Evolutionary conservation across 2,113 vertebrate species (phyloP), one percentile per base, ranked within the genome.

Genomic region (Gallinago media): DNA sequence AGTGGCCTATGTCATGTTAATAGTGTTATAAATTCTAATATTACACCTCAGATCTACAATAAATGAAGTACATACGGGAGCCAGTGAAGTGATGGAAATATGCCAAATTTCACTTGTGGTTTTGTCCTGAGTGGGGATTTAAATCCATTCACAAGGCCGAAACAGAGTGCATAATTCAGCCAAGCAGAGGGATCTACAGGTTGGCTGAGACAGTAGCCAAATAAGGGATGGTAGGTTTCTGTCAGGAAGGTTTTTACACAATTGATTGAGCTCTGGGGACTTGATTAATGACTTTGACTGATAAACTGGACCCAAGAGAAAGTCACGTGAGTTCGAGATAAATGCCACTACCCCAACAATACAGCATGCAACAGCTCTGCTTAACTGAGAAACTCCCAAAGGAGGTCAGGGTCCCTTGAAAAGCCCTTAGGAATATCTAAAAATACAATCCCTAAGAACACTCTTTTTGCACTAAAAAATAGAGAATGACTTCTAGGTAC

Each of bases 201-300:
- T 8, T 92, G 55, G 8, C 59, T 71, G 56, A 78, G 19, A 76
- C 68, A 29, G 59, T 62, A 83, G 19, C 22, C 63, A 85, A 73
- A 76, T 72, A 88, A 87, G 23, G 15, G 26, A 8, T 42, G 32
- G 34, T 73, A 22, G 12, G 6, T 70, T 88, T 85, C 16, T 67
- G 54, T 58, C 15, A 4, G 47, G 38, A 55, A 32, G 56, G 31
- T 42, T 94, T 86, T 88, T 86, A 42, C 12, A 77, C 8, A 22
- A 83, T 92, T 0, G 1, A 11, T 22, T 92, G 52, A 73, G 12
- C 72, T 90, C 54, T 31, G 42, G 89, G 38, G 46, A 67, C 36
- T 66, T 95, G 72, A 77, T 92, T 71, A 89, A 96, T 88, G 63
- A 67, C 71, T 93, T 88, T 77, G 92, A 42, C 46, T 88, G 71